These are phyloP conservation scores for Prorops nasuta DNA, from an alignment of 1,140 invertebrate species.

Conservation along the genomic window DNA sequence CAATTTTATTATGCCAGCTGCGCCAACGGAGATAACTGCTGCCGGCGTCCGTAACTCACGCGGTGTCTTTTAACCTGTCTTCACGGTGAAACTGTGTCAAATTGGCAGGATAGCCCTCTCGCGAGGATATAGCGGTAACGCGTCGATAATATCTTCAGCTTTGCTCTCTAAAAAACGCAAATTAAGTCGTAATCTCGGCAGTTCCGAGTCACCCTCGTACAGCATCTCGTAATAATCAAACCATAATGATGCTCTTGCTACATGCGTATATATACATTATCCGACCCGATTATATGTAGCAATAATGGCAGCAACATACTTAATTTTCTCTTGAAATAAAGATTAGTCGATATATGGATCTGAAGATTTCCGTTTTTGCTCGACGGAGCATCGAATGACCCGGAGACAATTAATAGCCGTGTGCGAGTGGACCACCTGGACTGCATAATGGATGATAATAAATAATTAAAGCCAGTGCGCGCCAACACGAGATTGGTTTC, in stretches of 20 bases:
- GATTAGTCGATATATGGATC: too few relatives aligned
- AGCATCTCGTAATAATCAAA: too few relatives aligned
- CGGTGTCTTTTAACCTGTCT: slow-evolving; percentile 45
- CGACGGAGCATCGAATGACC: too few relatives aligned
- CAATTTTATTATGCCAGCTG: slow-evolving; percentile 52
- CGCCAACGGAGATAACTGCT: slow-evolving; percentile 42
- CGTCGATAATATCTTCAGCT: too few relatives aligned
- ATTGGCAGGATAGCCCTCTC: slow-evolving; percentile 27
- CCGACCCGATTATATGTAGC: too few relatives aligned
- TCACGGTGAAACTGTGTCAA: slow-evolving; percentile 46
- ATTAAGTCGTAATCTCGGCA: too few relatives aligned
- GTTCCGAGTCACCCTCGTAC: too few relatives aligned
- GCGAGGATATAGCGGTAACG: slow-evolving; percentile 15
- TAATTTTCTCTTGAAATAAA: too few relatives aligned
- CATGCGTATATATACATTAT: slow-evolving; percentile 8
- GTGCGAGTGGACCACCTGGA: slow-evolving; percentile 13
- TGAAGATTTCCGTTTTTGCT: too few relatives aligned
- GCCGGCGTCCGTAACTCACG: slow-evolving; percentile 37
- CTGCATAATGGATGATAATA: slow-evolving; percentile 28
- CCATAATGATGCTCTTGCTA: too few relatives aligned
- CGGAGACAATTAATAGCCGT: slow-evolving; percentile 28
- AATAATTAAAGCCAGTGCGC: slow-evolving; percentile 37
- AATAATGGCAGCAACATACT: too few relatives aligned
- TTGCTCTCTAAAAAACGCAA: too few relatives aligned
- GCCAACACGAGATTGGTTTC: slow-evolving; percentile 2